Base-by-base conservation (phyloP, 2,113 vertebrate genomes). In the Neotragus pygmaeus region DNA sequence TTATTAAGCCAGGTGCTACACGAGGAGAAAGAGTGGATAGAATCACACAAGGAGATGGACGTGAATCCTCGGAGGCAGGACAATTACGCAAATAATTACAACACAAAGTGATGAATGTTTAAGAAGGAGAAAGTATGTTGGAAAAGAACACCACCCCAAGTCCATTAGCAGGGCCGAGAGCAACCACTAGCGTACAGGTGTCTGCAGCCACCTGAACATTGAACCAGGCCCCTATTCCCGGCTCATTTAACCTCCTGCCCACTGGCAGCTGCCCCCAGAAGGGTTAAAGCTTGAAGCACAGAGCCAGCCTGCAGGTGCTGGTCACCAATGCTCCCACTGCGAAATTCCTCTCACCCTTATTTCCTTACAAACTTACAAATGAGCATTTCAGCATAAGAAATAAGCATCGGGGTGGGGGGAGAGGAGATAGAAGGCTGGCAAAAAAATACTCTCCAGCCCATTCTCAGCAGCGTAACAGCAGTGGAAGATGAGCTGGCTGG, bases 361-460 rank as follows among this genome's bases (percentile, higher is more conserved):
- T 98, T 96, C 86, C 98, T 98, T 98, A 98, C 97, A 98, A 98
- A 98, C 98, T 98, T 98, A 98, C 97, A 98, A 98, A 98, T 57
- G 94, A 97, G 95, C 97, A 96, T 98, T 93, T 98, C 98, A 98
- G 97, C 98, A 98, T 98, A 97, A 98, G 98, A 98, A 98, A 98
- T 97, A 97, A 94, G 96, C 85, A 78, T 94, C 73, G 51, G 93
- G 82, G 62, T 82, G 97, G 89, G 96, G 92, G 89, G 93, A 84
- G 86, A 92, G 94, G 84, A 95, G 93, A 91, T 25, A 90, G 91
- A 96, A 98, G 95, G 39, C 91, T 94, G 90, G 75, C 47, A 62
- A 62, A 75, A 94, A 47, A 57, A 51, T 95, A 93, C 95, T 97
- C 93, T 95, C 5, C 96, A 98, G 97, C 90, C 96, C 95, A 94